Conservation (phyloP, 2,113 vertebrate genomes). For the Sinocyclocheilus anshuiensis region DNA sequence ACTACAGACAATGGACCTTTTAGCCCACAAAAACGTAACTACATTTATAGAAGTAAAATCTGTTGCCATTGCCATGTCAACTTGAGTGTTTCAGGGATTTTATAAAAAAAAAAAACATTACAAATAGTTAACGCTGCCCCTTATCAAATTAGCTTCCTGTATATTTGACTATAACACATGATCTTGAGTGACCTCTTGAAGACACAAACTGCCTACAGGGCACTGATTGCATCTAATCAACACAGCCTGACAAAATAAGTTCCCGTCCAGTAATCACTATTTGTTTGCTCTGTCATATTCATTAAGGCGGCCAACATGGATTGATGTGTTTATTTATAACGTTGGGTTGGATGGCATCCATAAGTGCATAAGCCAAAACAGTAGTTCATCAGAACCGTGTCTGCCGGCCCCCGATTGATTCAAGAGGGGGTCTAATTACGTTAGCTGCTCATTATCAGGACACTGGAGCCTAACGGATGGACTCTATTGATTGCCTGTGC, state of each 20-base stretch:
- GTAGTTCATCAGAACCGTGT: slow-evolving; percentile 28
- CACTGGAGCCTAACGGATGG: slow-evolving; percentile 33
- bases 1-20: not conserved
- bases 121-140: not conserved
- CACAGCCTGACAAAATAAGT: slow-evolving; percentile 1
- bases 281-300: slow-evolving; percentile 38
- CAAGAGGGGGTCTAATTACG: slow-evolving; percentile 45
- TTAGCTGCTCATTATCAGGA: slow-evolving; percentile 51
- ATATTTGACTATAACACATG: not conserved
- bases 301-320: slow-evolving; percentile 10
- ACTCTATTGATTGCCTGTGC: slow-evolving; percentile 43
- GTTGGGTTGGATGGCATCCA: slow-evolving; percentile 5
- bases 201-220: not conserved
- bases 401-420: slow-evolving; percentile 43
- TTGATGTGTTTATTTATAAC: slow-evolving; percentile 45
- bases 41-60: not conserved
- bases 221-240: slow-evolving; percentile 28
- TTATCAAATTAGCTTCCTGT: not conserved
- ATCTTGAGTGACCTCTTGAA: slow-evolving; percentile 5
- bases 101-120: too few species aligned
- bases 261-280: slow-evolving; percentile 23
- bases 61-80: not conserved
- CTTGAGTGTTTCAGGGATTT: not conserved
- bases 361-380: slow-evolving; percentile 30
- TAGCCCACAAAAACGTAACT: not conserved